Evolutionary conservation across 2,888 invertebrate genomes (phyloP).

Genomic region (Leptopterna dolabrata): DNA sequence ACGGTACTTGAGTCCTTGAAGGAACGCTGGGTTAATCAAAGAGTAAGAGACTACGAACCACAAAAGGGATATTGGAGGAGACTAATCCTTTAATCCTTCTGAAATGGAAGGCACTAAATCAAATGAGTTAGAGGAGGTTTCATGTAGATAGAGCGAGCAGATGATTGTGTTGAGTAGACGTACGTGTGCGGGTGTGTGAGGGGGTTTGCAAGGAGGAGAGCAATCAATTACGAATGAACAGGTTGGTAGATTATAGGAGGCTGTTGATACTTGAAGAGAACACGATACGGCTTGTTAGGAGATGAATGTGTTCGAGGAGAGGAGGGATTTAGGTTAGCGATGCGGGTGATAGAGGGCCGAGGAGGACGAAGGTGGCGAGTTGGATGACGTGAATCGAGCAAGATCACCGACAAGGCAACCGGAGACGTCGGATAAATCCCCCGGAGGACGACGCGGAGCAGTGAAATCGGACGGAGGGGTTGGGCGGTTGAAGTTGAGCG

Average conservation of each 20-base stretch:
- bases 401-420: neutral
- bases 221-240: neutral
- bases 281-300: constrained; percentile 21
- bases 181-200: neutral
- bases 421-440: neutral
- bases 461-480: neutral
- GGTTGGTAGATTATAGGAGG: neutral
- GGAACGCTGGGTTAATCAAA: too few relatives aligned
- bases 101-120: neutral
- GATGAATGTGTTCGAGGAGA: neutral
- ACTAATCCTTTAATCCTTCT: neutral
- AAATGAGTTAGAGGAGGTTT: neutral
- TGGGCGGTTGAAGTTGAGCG: neutral
- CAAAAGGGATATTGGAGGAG: too few relatives aligned
- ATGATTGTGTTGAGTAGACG: neutral
- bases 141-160: neutral
- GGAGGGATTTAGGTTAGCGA: neutral
- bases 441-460: neutral
- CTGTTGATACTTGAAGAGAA: neutral
- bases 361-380: neutral
- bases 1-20: too few relatives aligned
- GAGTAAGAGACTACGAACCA: too few relatives aligned
- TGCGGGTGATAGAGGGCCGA: neutral
- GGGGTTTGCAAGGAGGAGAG: neutral
- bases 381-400: neutral